Evolutionary conservation across 2,797 vertebrate genomes (phyloP).

Genomic region (Limnodromus scolopaceus): DNA sequence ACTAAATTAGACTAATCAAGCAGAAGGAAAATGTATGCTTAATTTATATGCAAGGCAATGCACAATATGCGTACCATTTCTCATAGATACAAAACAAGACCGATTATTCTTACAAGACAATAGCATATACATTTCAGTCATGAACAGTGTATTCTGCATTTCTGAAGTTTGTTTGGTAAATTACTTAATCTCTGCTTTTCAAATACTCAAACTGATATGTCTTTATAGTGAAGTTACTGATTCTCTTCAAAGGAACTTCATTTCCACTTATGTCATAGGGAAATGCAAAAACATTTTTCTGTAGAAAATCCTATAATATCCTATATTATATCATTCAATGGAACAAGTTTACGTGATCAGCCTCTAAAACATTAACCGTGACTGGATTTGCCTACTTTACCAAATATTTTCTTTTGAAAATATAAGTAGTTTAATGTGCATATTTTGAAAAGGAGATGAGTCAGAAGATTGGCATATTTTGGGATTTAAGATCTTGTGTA

Average conservation of each 20-base stretch:
- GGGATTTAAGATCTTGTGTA: not conserved
- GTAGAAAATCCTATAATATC: not conserved
- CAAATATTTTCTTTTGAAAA: not conserved
- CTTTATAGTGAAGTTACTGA: not conserved
- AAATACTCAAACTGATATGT: not conserved
- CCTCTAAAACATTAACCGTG: not conserved
- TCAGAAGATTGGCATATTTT: not conserved
- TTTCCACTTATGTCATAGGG: not conserved
- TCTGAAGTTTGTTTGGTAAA: not conserved
- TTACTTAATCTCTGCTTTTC: not conserved
- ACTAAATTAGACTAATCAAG: not conserved
- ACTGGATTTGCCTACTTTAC: not conserved
- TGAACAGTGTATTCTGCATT: not conserved
- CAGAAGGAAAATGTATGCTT: not conserved
- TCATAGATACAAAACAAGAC: not conserved
- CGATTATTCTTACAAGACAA: not conserved
- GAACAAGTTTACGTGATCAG: not conserved
- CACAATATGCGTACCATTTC: not conserved
- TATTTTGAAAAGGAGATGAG: not conserved
- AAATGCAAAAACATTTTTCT: not conserved
- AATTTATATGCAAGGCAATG: not conserved
- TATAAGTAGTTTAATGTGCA: not conserved
- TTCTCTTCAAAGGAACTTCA: slow-evolving; percentile 12
- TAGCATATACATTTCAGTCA: not conserved
- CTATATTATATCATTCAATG: not conserved